Base-by-base conservation (phyloP, 2,113 vertebrate species). In the Tichodroma muraria region DNA sequence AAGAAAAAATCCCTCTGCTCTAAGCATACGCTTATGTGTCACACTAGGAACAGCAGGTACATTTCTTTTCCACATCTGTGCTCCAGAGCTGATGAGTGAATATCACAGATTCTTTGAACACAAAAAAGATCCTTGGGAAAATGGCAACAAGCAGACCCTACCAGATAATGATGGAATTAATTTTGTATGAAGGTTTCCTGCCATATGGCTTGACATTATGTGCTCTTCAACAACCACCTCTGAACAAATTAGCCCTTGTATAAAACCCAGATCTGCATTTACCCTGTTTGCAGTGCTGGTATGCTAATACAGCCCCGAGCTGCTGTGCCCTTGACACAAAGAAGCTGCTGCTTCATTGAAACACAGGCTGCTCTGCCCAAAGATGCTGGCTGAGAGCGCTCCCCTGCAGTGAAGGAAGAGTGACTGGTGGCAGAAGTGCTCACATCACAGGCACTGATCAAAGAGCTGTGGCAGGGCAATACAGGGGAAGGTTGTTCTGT, bases 161-260 rank as follows among this genome's bases (percentile, higher is more conserved):
- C 54, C n/a, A 80, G 63, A 49, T 80, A 42, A 82, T 4, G 75
- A 89, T 25, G 33, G 59, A 89, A 93, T 85, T 94, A 30, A 91
- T 91, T 89, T 59, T 85, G 54, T 59, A 42, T 3, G 40, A 87
- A 89, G 63, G 50, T 63, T 94, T 82, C 63, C 70, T 88, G 70
- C 81, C 89, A 93, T 79, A 92, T 76, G 86, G 77, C 86, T 91
- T 85, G 68, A 84, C 72, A 88, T 77, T 63, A 70, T n/a, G 59
- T 18, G 59, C 71, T 83, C 85, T 94, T 80, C 82, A 83, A 63
- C 71, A 80, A 54, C 65, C 25, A 73, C 44, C 63, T 88, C 79
- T 12, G 63, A 94, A 81, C 42, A 80, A 89, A 95, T 85, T 13
- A 94, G 65, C 73, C 21, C n/a, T 69, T 70, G 64, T 86, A 52